Conservation (phyloP, 1,140 invertebrate species). For the Euwallacea fornicatus region DNA sequence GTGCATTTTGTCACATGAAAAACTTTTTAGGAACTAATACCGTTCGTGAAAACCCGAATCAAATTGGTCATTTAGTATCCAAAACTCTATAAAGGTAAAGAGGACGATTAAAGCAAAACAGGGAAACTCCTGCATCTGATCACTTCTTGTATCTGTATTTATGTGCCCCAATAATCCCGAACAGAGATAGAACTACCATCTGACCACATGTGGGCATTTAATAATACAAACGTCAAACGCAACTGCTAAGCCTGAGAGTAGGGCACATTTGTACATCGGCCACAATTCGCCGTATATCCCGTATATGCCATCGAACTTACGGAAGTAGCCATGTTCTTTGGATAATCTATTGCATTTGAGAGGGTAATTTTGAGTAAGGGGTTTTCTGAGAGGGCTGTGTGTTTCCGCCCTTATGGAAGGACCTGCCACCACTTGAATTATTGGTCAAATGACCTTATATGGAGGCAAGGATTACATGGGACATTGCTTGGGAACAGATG, state of each 20-base stretch:
- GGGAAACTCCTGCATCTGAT: background rate
- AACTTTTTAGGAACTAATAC: too few species aligned
- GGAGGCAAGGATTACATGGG: too few species aligned
- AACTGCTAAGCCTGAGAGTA: constrained; percentile 40
- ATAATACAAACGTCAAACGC: constrained; percentile 47
- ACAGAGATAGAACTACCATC: constrained; percentile 25
- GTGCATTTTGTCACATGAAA: too few species aligned
- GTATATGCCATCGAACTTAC: constrained; percentile 32
- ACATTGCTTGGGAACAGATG: too few species aligned
- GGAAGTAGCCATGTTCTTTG: constrained; percentile 31
- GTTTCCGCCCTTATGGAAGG: background rate
- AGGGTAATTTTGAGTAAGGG: constrained; percentile 27
- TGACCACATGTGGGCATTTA: constrained; percentile 49
- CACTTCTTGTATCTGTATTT: constrained; percentile 5
- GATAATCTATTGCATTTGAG: constrained; percentile 31
- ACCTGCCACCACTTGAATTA: constrained; percentile 1
- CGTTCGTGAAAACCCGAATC: too few species aligned
- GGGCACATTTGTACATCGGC: constrained; percentile 31
- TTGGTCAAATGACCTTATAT: background rate
- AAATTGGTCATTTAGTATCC: too few species aligned
- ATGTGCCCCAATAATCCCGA: constrained; percentile 7
- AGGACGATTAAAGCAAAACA: background rate
- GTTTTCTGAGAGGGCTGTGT: background rate
- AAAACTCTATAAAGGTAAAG: too few species aligned
- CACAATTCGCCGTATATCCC: constrained; percentile 31